Evolutionary conservation across 92 coral and sea anemone genomes (phyloP).

Genomic region (Parazoanthus darwini): DNA sequence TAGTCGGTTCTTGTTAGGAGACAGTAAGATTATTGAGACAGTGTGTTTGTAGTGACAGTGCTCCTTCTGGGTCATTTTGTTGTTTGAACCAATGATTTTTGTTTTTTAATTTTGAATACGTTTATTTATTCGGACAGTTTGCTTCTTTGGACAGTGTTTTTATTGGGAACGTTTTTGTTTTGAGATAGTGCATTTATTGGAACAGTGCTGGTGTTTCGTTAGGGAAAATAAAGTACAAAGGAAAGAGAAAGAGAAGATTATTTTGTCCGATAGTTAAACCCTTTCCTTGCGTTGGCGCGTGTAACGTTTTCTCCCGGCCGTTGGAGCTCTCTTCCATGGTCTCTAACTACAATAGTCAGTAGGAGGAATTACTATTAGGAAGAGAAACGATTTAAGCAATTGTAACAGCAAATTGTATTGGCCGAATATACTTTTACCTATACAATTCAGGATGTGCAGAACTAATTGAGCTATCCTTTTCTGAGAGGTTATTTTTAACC

Average conservation of each 20-base stretch:
- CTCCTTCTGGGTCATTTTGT: too few species aligned
- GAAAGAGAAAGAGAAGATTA: conserved; percentile 6
- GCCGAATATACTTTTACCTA: conserved; percentile 15
- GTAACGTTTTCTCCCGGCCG: conserved; percentile 11
- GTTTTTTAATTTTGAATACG: too few species aligned
- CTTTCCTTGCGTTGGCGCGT: conserved; percentile 11
- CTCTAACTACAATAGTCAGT: conserved; percentile 13
- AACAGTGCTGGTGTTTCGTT: too few species aligned
- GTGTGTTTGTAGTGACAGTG: too few species aligned
- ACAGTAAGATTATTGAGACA: too few species aligned
- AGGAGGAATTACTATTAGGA: conserved; percentile 13
- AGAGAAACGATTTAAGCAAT: conserved; percentile 13
- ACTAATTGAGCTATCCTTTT: conserved; percentile 15
- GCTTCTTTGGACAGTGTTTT: too few species aligned
- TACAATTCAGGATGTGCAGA: conserved; percentile 16
- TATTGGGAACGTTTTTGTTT: too few species aligned
- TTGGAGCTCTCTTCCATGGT: conserved; percentile 11
- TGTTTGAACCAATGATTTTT: too few species aligned
- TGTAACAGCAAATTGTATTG: conserved; percentile 15
- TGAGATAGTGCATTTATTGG: too few species aligned
- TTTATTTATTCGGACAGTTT: too few species aligned
- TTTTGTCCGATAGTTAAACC: conserved; percentile 7
- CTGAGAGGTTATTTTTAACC: conserved; percentile 15
- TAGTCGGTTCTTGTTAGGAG: too few species aligned
- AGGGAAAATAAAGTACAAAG: neutral